Conservation (phyloP, 2,888 invertebrate genomes). For the Drosophila nr. fundita region DNA sequence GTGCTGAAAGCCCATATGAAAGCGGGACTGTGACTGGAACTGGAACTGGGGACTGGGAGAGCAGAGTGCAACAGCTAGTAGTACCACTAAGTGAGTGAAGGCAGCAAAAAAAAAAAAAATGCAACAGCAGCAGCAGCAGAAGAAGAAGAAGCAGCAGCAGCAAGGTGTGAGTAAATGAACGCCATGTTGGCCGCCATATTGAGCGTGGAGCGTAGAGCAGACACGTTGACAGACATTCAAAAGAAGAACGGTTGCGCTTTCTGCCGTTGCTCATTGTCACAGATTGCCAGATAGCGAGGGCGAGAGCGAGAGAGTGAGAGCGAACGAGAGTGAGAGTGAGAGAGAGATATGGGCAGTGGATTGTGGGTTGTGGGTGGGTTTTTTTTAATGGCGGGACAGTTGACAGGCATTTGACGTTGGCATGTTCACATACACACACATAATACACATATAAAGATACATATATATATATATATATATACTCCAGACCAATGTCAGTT, state of each 20-base stretch:
- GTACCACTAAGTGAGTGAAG: slow-evolving; percentile 55
- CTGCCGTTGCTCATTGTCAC: slow-evolving; percentile 59
- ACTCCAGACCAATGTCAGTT: slow-evolving; percentile 67
- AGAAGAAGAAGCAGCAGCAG: background rate
- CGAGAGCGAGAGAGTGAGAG: background rate
- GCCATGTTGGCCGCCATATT: slow-evolving; percentile 83
- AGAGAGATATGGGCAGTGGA: background rate
- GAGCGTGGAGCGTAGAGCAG: slow-evolving; percentile 58
- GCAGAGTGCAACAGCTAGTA: slow-evolving; percentile 31
- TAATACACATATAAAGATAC: slow-evolving; percentile 12
- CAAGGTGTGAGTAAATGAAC: slow-evolving; percentile 68
- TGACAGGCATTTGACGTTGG: slow-evolving; percentile 11
- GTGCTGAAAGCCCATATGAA: slow-evolving; percentile 77
- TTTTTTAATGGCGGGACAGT: slow-evolving; percentile 5
- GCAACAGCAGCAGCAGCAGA: background rate
- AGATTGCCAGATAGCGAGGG: slow-evolving; percentile 40
- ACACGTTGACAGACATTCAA: slow-evolving; percentile 70
- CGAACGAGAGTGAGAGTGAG: background rate
- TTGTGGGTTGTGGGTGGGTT: slow-evolving; percentile 12
- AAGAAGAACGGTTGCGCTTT: slow-evolving; percentile 67
- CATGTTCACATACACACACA: slow-evolving; percentile 27
- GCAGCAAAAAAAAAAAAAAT: slow-evolving; percentile 11
- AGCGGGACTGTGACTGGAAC: slow-evolving; percentile 43
- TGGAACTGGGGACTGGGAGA: slow-evolving; percentile 9
- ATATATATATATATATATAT: slow-evolving; percentile 22